These are phyloP conservation scores for Orchesellides sinensis DNA, from an alignment of 2,888 invertebrate genomes.

Conservation along the genomic window DNA sequence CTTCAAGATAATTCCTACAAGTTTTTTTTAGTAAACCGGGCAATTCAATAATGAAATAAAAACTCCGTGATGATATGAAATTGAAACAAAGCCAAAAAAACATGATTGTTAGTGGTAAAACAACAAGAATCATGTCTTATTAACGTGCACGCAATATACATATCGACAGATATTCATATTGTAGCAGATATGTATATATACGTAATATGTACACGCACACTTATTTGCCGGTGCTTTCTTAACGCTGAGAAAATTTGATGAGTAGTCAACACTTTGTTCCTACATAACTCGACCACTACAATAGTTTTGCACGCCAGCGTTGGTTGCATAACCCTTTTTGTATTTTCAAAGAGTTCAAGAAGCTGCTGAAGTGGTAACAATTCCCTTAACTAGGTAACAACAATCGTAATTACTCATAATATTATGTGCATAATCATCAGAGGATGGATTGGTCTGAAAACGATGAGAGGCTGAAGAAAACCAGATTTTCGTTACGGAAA, in stretches of 20 bases:
- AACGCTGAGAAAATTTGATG: no score
- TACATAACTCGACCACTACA: no score
- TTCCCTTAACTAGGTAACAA: conserved; percentile 42
- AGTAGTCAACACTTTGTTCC: not conserved
- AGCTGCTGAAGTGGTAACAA: conserved; percentile 37
- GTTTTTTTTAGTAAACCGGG: not conserved
- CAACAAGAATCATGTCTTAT: conserved; percentile 14
- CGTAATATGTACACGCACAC: no score
- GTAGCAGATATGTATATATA: no score
- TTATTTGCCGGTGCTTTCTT: no score
- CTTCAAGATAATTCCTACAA: no score
- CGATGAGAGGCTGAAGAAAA: conserved; percentile 11
- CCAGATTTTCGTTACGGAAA: conserved; percentile 41
- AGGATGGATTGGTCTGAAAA: conserved; percentile 27
- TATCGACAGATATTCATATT: no score
- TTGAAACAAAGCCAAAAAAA: conserved; percentile 41
- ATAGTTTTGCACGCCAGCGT: no score
- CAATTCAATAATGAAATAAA: not conserved
- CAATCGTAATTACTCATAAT: conserved; percentile 45
- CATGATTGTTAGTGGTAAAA: not conserved
- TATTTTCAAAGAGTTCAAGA: not conserved
- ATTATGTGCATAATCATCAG: conserved; percentile 47
- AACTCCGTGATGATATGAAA: conserved; percentile 3
- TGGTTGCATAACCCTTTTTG: not conserved
- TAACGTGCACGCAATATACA: not conserved